Evolutionary conservation across 1,140 invertebrate species (phyloP), one percentile per base, ranked within the genome.

Genomic region (Melanaphis sacchari): DNA sequence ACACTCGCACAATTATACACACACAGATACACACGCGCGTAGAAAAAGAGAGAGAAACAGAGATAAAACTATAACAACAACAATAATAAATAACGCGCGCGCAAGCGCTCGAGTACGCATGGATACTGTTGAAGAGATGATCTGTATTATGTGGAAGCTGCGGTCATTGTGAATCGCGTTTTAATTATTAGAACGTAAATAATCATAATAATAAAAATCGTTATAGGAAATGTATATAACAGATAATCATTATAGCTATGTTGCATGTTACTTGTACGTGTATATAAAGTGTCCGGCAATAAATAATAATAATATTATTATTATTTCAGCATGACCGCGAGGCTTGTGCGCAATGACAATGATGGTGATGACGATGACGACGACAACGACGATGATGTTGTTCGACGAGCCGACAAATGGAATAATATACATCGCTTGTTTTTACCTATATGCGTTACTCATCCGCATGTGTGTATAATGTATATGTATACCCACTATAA

Each of bases 131-230:
- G 38, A 59, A 66, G 52, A 90, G 38, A 59, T 40, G 89, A 90
- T 90, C 52, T 31, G 89, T 90, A 66, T 90, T 66, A 90, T 66
- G 38, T 90, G 52, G 54, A 66, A 59, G 89, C 89, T 40, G 89
- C 38, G 89, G 52, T 90, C 89, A 90, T 90, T 90, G 89, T 90
- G 89, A 90, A 90, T 41, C 52, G 89, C 54, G 89, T 90, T 90
- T 90, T 90, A 90, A 90, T 90, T 90, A 90, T 90, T 54, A 24
- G 88, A 59, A 90, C 49, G 38, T 90, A 90, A 59, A 89, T 52
- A 52, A 89, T 89, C 21, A 52, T 88, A 49, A 88, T 89, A 89
- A 36, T 88, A 88, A 40, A 41, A 88, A 88, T 88, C 43, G 43
- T 43, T 89, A 54, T 54, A 89, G 88, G 49, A 89, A 89, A 89